Evolutionary conservation across 2,113 vertebrate species (phyloP).

Genomic region (Tringa solitaria): DNA sequence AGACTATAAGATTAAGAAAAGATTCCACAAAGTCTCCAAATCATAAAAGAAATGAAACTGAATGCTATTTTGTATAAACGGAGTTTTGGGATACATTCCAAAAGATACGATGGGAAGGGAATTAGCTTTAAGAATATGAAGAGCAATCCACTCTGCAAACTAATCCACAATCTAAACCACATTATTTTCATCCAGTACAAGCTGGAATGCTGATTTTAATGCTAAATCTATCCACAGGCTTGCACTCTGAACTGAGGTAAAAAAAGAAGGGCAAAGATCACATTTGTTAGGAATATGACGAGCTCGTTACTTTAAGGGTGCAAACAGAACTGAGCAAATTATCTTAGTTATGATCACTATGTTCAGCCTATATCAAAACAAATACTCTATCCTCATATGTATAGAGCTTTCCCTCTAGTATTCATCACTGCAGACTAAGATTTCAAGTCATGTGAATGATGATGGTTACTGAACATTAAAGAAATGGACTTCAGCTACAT

Average conservation of each 20-base stretch:
- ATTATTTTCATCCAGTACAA: not conserved
- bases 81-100: not conserved
- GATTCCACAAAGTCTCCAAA: not conserved
- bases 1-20: conserved; percentile 28
- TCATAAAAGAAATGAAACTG: not conserved
- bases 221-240: not conserved
- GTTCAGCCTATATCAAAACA: not conserved
- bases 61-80: not conserved
- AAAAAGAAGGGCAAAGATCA: not conserved
- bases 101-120: not conserved
- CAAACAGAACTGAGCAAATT: not conserved
- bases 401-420: not conserved
- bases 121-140: not conserved
- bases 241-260: not conserved
- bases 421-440: not conserved
- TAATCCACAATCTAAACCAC: not conserved
- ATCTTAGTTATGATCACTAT: not conserved
- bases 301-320: not conserved
- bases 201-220: not conserved
- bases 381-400: not conserved
- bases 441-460: not conserved
- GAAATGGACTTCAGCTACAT: not conserved
- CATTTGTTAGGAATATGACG: not conserved
- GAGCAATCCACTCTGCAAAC: not conserved
- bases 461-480: not conserved